A percentile compares a stretch with the other conserved stretches of the same genome.
phyloP scores from a whole-genome alignment of 1,140 invertebrate genomes.

The Pseudoatta argentina region DNA sequence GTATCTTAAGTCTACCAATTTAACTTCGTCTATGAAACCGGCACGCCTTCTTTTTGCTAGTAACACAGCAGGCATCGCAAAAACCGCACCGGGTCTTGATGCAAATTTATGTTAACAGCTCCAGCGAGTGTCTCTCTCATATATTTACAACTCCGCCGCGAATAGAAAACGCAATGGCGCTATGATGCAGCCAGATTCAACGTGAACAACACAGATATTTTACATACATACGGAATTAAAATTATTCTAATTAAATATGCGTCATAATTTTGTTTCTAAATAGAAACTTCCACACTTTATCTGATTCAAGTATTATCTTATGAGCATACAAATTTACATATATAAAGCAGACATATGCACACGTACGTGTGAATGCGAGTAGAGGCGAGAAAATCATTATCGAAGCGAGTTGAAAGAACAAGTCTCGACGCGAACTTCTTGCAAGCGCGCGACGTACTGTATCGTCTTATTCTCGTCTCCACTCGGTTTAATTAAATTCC shows the following conservation, averaged over 20 bases:
- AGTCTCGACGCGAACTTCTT: conserved; percentile 76
- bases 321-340: conserved; percentile 1
- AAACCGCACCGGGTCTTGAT: conserved; percentile 65
- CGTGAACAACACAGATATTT: background rate
- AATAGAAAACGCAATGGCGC: conserved; percentile 52
- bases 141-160: conserved; percentile 72
- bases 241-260: conserved; percentile 16
- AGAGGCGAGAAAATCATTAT: conserved; percentile 76
- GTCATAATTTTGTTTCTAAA: background rate
- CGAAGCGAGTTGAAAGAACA: conserved; percentile 69
- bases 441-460: conserved; percentile 75
- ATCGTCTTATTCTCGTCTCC: conserved; percentile 74
- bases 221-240: conserved; percentile 8
- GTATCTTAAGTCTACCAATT: conserved; percentile 58
- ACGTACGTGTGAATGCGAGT: background rate
- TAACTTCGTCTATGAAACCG: conserved; percentile 61
- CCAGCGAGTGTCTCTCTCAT: conserved; percentile 70
- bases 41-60: conserved; percentile 48
- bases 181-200: background rate
- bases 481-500: conserved; percentile 84
- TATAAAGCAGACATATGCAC: background rate
- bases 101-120: conserved; percentile 81
- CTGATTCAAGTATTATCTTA: background rate
- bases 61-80: conserved; percentile 63
- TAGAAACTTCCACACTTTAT: conserved; percentile 6